Evolutionary conservation across 1,140 invertebrate species (phyloP).

Genomic region (Papilio polyxenes): DNA sequence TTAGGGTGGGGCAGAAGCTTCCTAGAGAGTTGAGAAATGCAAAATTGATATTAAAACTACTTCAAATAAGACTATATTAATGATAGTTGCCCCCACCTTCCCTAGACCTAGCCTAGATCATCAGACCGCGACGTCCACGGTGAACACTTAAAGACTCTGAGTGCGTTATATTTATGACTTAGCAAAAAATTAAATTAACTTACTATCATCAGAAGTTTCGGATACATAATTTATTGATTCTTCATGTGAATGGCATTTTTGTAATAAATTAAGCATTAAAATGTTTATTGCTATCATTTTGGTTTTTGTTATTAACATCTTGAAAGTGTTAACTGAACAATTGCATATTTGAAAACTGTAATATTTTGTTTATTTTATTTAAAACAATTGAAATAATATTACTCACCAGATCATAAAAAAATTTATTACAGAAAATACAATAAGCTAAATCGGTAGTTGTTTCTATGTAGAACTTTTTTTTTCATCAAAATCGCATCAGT

Average conservation of each 20-base stretch:
- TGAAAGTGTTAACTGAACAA: not conserved
- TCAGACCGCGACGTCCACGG: no score
- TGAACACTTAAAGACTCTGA: no score
- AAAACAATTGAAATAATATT: slow-evolving; percentile 45
- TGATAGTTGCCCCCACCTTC: no score
- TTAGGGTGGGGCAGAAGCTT: not conserved
- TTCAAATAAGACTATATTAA: no score
- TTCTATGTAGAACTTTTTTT: not conserved
- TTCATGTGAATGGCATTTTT: not conserved
- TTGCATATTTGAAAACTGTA: not conserved
- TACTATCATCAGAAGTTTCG: slow-evolving; percentile 47
- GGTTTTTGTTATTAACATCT: not conserved
- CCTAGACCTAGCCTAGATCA: no score
- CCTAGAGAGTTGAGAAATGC: no score
- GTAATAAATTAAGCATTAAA: not conserved
- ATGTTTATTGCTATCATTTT: not conserved
- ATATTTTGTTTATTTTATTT: not conserved
- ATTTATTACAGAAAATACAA: slow-evolving; percentile 41
- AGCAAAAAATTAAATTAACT: slow-evolving; percentile 16
- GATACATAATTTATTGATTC: slow-evolving; percentile 23
- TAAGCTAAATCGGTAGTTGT: not conserved
- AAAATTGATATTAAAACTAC: no score
- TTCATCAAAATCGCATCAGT: slow-evolving; percentile 26
- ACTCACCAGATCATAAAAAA: slow-evolving; percentile 40
- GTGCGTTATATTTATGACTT: no score